Conservation (phyloP, 1,140 invertebrate species). For the Tribolium castaneum region DNA sequence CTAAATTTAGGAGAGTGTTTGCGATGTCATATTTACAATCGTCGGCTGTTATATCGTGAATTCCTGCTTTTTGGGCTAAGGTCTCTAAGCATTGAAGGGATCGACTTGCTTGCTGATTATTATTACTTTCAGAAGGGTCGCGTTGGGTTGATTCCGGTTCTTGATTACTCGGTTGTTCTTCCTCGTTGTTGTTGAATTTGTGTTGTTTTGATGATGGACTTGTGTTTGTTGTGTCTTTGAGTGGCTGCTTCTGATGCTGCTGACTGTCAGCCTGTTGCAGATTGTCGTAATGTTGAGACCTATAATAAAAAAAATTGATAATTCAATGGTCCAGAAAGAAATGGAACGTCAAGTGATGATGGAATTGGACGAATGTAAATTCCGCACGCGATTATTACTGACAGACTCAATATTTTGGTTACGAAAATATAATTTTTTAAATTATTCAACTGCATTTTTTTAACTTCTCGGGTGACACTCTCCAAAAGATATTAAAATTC, state of each 20-base stretch:
- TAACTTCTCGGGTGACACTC: no score
- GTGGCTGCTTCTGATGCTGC: constrained; percentile 60
- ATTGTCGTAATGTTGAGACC: constrained; percentile 64
- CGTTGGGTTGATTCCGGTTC: constrained; percentile 58
- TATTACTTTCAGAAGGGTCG: constrained; percentile 45
- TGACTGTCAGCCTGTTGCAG: constrained; percentile 62
- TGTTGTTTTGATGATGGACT: constrained; percentile 50
- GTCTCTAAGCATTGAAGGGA: constrained; percentile 75
- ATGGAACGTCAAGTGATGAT: background rate
- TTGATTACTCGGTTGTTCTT: constrained; percentile 53
- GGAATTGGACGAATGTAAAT: no score
- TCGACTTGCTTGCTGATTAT: constrained; percentile 58
- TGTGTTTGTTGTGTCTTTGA: constrained; percentile 62
- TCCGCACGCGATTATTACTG: no score
- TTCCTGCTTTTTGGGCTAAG: constrained; percentile 74
- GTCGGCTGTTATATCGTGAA: constrained; percentile 69
- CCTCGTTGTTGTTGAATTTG: constrained; percentile 56
- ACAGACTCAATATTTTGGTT: no score
- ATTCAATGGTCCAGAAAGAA: background rate
- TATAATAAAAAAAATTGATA: constrained; percentile 54
- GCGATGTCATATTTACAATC: constrained; percentile 75
- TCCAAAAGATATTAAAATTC: no score
- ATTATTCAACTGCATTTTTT: no score
- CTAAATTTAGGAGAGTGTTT: constrained; percentile 68
- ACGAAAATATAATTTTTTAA: no score